A percentile compares a stretch with the other conserved stretches of the same genome.
These are phyloP conservation scores for Siphlonurus alternatus DNA, from an alignment of 2,888 invertebrate species.

Conservation along the genomic window DNA sequence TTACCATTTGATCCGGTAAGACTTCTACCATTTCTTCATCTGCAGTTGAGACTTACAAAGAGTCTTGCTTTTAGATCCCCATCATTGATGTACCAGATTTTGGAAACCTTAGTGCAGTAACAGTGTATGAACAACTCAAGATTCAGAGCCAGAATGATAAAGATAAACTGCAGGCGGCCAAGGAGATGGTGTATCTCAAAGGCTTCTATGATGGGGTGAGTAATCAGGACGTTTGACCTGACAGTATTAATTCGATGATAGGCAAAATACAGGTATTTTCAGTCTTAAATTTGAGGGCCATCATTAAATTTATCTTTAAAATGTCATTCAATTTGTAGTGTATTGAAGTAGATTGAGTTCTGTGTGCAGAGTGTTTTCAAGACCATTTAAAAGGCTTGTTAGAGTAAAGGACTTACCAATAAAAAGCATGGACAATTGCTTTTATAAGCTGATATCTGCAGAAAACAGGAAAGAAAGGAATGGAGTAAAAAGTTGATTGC, in stretches of 20 bases:
- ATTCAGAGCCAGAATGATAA: slow-evolving; percentile 96
- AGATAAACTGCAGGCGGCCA: slow-evolving; percentile 85
- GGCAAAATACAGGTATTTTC: neutral
- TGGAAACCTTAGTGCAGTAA: slow-evolving; percentile 71
- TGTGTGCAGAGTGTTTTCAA: too few relatives aligned
- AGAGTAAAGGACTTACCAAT: too few relatives aligned
- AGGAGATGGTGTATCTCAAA: slow-evolving; percentile 88
- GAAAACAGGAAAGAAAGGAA: too few relatives aligned
- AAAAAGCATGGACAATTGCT: too few relatives aligned
- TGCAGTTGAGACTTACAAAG: slow-evolving; percentile 35
- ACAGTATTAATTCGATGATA: neutral
- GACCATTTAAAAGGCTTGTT: too few relatives aligned
- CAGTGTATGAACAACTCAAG: slow-evolving; percentile 73
- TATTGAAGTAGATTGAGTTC: too few relatives aligned
- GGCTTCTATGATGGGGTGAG: slow-evolving; percentile 85
- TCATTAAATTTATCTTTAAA: neutral
- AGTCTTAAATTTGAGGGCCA: neutral
- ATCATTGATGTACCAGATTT: slow-evolving; percentile 85
- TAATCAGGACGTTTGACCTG: slow-evolving; percentile 4
- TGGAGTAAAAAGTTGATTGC: too few relatives aligned
- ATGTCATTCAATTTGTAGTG: too few relatives aligned
- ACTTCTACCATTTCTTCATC: slow-evolving; percentile 11
- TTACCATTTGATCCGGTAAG: slow-evolving; percentile 44
- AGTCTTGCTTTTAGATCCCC: slow-evolving; percentile 36
- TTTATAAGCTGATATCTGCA: too few relatives aligned